phyloP scores from a whole-genome alignment of 2,888 invertebrate species.

The Bembecia ichneumoniformis region DNA sequence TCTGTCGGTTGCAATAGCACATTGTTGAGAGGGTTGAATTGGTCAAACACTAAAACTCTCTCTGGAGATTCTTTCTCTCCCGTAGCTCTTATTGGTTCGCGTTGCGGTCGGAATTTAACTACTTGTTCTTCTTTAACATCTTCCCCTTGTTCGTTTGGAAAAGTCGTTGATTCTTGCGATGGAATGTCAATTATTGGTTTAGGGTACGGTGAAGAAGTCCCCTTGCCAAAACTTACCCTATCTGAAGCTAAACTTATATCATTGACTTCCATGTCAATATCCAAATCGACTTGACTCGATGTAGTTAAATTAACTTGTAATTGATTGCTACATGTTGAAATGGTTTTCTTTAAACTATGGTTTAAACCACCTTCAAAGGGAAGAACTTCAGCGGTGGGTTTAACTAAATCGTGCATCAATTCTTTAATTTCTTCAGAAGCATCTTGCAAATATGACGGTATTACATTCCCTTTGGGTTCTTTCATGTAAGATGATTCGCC shows the following conservation, averaged over 20 bases:
- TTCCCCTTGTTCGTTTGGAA: neutral
- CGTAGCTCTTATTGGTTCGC: neutral
- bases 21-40: slow-evolving; percentile 51
- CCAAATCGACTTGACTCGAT: slow-evolving; percentile 52
- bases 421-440: slow-evolving; percentile 45
- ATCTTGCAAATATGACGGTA: slow-evolving; percentile 42
- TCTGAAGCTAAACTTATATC: too few relatives aligned
- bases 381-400: slow-evolving; percentile 37
- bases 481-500: slow-evolving; percentile 35
- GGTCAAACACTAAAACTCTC: slow-evolving; percentile 41
- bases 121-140: neutral
- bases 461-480: slow-evolving; percentile 35
- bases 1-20: slow-evolving; percentile 26
- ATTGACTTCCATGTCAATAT: slow-evolving; percentile 8
- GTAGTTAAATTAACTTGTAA: slow-evolving; percentile 44
- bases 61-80: neutral
- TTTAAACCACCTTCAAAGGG: slow-evolving; percentile 24
- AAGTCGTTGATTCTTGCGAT: neutral
- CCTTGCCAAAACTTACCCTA: neutral
- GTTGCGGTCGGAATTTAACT: neutral
- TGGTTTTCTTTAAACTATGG: slow-evolving; percentile 8
- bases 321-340: slow-evolving; percentile 35
- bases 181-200: neutral
- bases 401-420: slow-evolving; percentile 51
- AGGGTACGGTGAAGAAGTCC: neutral